These are phyloP conservation scores for Greenwoodochromis staneri DNA, from an alignment of 2,113 vertebrate species.

Conservation along the genomic window DNA sequence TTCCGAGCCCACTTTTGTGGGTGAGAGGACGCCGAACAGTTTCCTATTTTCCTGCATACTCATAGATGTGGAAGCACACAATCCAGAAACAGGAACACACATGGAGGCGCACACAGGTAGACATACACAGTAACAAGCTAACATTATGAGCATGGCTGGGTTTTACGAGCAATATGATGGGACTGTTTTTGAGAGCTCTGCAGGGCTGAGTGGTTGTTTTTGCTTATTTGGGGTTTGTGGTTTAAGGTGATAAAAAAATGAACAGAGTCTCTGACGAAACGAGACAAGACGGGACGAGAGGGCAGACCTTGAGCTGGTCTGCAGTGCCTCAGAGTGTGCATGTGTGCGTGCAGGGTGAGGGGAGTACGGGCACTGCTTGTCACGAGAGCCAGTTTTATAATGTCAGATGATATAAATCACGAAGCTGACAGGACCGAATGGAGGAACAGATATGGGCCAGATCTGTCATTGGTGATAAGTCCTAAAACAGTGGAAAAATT, in stretches of 20 bases:
- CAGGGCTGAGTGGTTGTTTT: slow-evolving; percentile 14
- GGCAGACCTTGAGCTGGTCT: not conserved
- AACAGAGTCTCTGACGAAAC: slow-evolving; percentile 4
- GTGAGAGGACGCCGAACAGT: slow-evolving; percentile 24
- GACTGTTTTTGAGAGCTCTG: slow-evolving; percentile 12
- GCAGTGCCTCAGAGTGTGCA: not conserved
- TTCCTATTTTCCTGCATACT: not conserved
- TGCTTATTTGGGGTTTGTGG: slow-evolving; percentile 24
- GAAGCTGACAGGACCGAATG: slow-evolving; percentile 49
- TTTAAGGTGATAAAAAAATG: slow-evolving; percentile 51
- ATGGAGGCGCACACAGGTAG: not conserved
- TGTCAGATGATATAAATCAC: slow-evolving; percentile 67
- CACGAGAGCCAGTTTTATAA: slow-evolving; percentile 58
- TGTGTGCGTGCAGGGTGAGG: not conserved
- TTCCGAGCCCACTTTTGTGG: slow-evolving; percentile 42
- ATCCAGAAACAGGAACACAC: not conserved
- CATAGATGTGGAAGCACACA: not conserved
- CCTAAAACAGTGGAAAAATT: slow-evolving; percentile 3
- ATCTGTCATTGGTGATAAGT: slow-evolving; percentile 49
- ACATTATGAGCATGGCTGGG: not conserved
- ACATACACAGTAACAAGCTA: not conserved
- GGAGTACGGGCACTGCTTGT: slow-evolving; percentile 31
- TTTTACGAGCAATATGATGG: not conserved
- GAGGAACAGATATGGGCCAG: slow-evolving; percentile 53
- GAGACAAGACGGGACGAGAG: not conserved